Base-by-base conservation (phyloP, 2,113 vertebrate species). In the Sigmodon hispidus region DNA sequence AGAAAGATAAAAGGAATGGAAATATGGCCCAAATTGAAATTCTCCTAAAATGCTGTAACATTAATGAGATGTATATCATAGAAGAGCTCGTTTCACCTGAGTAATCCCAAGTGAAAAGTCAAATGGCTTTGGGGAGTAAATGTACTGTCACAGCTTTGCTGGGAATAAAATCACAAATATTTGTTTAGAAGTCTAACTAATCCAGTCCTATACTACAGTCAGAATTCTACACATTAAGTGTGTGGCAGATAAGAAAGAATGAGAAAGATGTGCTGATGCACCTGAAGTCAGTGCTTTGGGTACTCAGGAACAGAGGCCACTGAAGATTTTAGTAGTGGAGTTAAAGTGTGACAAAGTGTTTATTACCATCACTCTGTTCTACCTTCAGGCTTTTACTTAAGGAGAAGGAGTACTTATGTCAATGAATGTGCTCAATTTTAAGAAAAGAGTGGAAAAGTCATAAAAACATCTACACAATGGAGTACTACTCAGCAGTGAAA, bases 1-100 rank as follows among this genome's bases (percentile, higher is more conserved):
- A 95, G 50, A 91, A 96, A 97, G 97, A 97, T 97, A 97, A 97
- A 96, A 88, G 55, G 94, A 96, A 96, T 96, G 67, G 80, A 96
- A 97, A 97, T 96, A 97, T 83, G 95, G 93, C 91, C 67, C 93
- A 93, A 97, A 96, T 90, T 92, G 96, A 97, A 97, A 95, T 86
- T n/a, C 12, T 34, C 55, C 61, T 59, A 86, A 92, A 85, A 94
- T 95, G 91, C 43, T 93, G 19, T 55, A 89, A 59, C 67, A 84
- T 83, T 96, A 97, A 94, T 95, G 92, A 97, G 61, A 97, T 93
- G 79, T 87, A 73, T 94, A 96, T 95, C 86, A 80, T 17, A 45
- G 55, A 97, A 92, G 89, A 97, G 17, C 70, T 2, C 7, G 87
- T 94, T 96, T 90, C 87, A 96, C 90, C 85, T 94, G 92, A 95